A percentile compares a stretch with the other conserved stretches of the same genome.
Evolutionary conservation across 1,140 invertebrate species (phyloP).

Genomic region (Oedothorax gibbosus): DNA sequence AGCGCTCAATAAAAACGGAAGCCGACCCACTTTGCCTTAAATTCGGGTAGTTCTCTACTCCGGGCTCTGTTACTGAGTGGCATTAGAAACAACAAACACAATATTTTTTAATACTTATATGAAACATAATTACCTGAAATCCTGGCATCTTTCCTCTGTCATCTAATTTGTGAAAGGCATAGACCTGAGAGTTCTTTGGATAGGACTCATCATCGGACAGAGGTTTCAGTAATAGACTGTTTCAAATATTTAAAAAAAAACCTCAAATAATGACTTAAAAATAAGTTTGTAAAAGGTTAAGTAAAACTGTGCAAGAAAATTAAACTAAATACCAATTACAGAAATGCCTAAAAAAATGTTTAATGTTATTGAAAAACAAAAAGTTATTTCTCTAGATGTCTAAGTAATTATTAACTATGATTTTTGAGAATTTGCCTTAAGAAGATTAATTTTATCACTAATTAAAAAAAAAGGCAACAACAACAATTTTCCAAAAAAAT

Average conservation of each 20-base stretch:
- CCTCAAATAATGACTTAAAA: not conserved
- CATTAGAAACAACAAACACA: no score
- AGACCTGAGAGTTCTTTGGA: slow-evolving; percentile 17
- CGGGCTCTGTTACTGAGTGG: no score
- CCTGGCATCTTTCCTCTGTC: slow-evolving; percentile 13
- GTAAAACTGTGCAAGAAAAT: not conserved
- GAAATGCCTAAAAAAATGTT: not conserved
- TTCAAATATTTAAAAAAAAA: not conserved
- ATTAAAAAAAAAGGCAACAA: not conserved
- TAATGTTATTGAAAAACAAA: no score
- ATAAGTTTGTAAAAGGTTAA: not conserved
- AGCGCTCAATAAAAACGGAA: no score
- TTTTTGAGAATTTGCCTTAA: not conserved
- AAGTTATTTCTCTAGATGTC: no score
- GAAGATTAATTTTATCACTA: not conserved
- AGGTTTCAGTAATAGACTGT: slow-evolving; percentile 26
- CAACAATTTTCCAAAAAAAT: not conserved
- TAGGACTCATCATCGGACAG: slow-evolving; percentile 6
- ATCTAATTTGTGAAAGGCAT: slow-evolving; percentile 19
- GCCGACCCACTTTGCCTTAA: no score
- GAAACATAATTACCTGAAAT: slow-evolving; percentile 31
- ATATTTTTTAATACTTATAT: no score
- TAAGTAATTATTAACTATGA: no score
- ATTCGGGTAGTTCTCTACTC: no score
- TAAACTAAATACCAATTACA: not conserved